These are phyloP conservation scores for Pelosia muscerda DNA, from an alignment of 2,888 invertebrate species.

Conservation along the genomic window DNA sequence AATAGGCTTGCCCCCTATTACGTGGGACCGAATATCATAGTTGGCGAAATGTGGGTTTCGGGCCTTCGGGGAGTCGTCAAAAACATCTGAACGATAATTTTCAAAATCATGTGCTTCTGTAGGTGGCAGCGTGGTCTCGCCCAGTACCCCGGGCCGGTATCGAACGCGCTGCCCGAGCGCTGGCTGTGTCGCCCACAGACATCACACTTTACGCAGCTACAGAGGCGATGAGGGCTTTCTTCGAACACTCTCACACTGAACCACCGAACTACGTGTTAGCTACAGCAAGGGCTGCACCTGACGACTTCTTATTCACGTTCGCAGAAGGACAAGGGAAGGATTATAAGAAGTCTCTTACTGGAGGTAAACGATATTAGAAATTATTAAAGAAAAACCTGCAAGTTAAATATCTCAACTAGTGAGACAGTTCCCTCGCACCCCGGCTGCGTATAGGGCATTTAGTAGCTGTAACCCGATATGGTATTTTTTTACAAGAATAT, in stretches of 20 bases:
- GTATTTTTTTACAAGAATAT: no score
- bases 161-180: constrained; percentile 85
- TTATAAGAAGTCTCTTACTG: constrained; percentile 85
- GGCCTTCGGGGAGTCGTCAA: no score
- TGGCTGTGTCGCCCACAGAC: constrained; percentile 89
- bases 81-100: no score
- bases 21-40: no score
- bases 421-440: no score
- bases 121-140: constrained; percentile 90
- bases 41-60: no score
- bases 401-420: no score
- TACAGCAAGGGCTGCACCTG: constrained; percentile 88
- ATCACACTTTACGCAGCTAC: constrained; percentile 88
- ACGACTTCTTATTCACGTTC: constrained; percentile 85
- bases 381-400: background rate
- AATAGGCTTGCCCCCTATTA: no score
- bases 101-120: constrained; percentile 14
- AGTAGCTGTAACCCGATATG: no score
- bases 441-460: no score
- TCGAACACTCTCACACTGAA: constrained; percentile 80
- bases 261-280: constrained; percentile 88
- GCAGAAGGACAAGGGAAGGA: constrained; percentile 78
- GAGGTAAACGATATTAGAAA: constrained; percentile 70
- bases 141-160: constrained; percentile 87
- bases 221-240: constrained; percentile 89